phyloP scores from a whole-genome alignment of 2,888 invertebrate genomes.

The Euclidia mi region DNA sequence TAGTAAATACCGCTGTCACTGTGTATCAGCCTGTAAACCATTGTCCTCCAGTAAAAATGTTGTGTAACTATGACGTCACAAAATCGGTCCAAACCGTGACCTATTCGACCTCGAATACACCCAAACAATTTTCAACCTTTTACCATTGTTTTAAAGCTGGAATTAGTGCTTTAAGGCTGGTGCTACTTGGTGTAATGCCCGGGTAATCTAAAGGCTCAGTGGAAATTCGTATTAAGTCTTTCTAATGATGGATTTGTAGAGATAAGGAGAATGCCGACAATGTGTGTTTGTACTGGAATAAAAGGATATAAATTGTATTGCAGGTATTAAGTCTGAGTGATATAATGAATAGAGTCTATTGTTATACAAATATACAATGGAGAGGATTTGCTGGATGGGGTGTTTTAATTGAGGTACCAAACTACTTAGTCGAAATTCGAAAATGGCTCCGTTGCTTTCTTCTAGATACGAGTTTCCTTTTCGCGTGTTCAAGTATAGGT shows the following conservation, averaged over 20 bases:
- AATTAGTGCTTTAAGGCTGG: slow-evolving; percentile 21
- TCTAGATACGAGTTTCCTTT: no score
- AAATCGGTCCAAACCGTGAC: slow-evolving; percentile 21
- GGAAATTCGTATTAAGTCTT: slow-evolving; percentile 28
- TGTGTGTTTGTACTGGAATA: slow-evolving; percentile 6
- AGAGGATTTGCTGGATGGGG: no score
- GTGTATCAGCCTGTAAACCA: slow-evolving; percentile 19
- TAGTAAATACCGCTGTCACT: background rate
- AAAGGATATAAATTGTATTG: slow-evolving; percentile 3
- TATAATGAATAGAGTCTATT: background rate
- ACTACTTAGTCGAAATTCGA: no score
- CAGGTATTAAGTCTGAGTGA: background rate
- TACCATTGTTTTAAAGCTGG: slow-evolving; percentile 17
- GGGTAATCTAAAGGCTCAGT: slow-evolving; percentile 34
- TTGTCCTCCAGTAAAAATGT: slow-evolving; percentile 30
- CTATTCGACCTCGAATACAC: slow-evolving; percentile 20
- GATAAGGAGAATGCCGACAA: slow-evolving; percentile 32
- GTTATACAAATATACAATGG: background rate
- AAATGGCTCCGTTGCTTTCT: no score
- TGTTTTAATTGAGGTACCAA: no score
- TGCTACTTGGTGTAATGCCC: slow-evolving; percentile 24
- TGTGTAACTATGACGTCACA: slow-evolving; percentile 32
- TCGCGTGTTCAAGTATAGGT: no score
- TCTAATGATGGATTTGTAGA: slow-evolving; percentile 35
- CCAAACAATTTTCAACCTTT: slow-evolving; percentile 30